These are phyloP conservation scores for Nesoenas mayeri DNA, from an alignment of 2,113 vertebrate genomes.

Conservation along the genomic window DNA sequence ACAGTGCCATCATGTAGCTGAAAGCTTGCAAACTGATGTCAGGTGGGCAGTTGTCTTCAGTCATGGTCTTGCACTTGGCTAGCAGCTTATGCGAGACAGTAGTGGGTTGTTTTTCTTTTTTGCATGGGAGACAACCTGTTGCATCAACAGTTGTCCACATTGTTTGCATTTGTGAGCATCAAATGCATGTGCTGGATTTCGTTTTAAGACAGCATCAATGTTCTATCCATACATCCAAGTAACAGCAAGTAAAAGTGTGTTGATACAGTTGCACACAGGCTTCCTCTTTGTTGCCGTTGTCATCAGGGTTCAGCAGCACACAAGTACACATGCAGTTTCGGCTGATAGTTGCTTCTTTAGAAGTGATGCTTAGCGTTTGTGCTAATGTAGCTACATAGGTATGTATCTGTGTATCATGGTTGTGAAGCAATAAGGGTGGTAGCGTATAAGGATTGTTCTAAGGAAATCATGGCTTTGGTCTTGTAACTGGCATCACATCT, in stretches of 20 bases:
- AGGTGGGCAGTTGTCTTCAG: neutral
- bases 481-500: neutral
- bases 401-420: neutral
- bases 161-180: neutral
- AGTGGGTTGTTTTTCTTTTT: neutral
- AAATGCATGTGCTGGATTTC: neutral
- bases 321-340: rapidly evolving
- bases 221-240: neutral
- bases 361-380: neutral
- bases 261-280: neutral
- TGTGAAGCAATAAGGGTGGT: neutral
- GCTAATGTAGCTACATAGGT: rapidly evolving
- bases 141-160: neutral
- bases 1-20: neutral
- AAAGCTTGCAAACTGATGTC: neutral
- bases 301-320: neutral
- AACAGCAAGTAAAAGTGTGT: neutral
- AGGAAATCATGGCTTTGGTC: neutral
- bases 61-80: neutral
- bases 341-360: neutral
- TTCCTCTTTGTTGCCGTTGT: neutral
- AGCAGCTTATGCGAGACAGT: neutral
- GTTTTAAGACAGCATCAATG: neutral
- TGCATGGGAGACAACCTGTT: neutral
- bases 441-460: neutral